Evolutionary conservation across 92 coral and sea anemone genomes (phyloP).

Genomic region (Montipora capitata): DNA sequence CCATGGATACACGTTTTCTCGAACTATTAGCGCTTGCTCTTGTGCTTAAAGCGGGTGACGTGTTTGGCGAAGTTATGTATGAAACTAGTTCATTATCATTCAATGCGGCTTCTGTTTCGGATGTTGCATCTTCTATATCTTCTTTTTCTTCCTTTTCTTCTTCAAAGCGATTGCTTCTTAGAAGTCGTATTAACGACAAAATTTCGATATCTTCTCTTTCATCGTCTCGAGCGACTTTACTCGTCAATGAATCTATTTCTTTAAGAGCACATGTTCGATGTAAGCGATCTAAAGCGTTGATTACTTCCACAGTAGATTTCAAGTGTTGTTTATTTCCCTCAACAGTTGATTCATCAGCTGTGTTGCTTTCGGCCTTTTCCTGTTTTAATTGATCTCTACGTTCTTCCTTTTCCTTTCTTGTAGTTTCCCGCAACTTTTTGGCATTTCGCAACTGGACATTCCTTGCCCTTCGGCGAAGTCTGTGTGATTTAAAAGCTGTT

Average conservation of each 20-base stretch:
- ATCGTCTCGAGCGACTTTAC: constrained; percentile 4
- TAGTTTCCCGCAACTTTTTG: not conserved
- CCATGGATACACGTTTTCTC: too few relatives aligned
- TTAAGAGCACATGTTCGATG: not conserved
- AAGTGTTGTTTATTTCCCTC: not conserved
- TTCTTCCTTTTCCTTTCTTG: not conserved
- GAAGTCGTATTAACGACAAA: constrained; percentile 1
- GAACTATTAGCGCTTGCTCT: too few relatives aligned
- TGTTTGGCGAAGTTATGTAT: not conserved
- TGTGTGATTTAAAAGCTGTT: not conserved
- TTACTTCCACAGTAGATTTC: not conserved
- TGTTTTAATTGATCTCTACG: not conserved
- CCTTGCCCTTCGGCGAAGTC: constrained; percentile 20
- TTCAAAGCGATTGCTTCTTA: not conserved
- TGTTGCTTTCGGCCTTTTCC: not conserved
- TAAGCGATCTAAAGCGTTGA: not conserved
- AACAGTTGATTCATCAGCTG: not conserved
- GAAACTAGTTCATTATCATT: not conserved
- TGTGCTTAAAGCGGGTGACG: not conserved
- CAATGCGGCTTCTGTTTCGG: not conserved
- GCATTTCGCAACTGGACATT: not conserved
- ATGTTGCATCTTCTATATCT: not conserved
- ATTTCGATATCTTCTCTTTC: constrained; percentile 18
- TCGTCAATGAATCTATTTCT: not conserved
- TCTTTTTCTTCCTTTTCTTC: not conserved